Base-by-base conservation (phyloP, 1,140 invertebrate species). In the Nasonia vitripennis region DNA sequence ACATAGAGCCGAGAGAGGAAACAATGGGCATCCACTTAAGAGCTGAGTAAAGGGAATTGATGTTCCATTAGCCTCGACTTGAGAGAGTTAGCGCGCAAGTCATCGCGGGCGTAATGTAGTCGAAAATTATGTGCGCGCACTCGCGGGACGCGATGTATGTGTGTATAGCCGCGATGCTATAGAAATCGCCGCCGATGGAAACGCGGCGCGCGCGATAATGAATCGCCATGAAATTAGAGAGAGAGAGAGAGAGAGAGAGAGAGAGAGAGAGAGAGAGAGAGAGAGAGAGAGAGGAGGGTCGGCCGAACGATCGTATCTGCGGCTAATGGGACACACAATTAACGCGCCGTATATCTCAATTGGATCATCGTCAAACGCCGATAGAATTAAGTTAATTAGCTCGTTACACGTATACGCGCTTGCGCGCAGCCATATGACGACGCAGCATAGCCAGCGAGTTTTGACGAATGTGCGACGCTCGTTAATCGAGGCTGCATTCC, bases 381-480 rank as follows among this genome's bases (percentile, higher is more conserved):
- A 90, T 91, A 91, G n/a, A 91, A 91, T 91, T 90, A 90, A 90
- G 87, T 91, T 90, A 91, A 91, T 91, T 90, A 91, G 88, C 90
- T 90, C 89, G 88, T 90, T 90, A 90, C 41, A 85, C 71, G 79
- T 70, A 37, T 17, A 14, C 78, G 68, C 78, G 37, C 41, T 1
- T 67, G 34, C 67, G 37, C 31, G 51, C 37, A 23, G 17, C 17
- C 48, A 20, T 68, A 31, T 89, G 89, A 27, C 90, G 89, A 90
- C 89, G 89, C 34, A 37, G 34, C 34, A 37, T 27, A 27, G 27
- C 27, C 27, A 1, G 27, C 34, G 41, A 45, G 41, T 45, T 45
- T 45, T 45, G 41, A 45, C 41, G 41, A 45, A 45, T 45, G 10
- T 45, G 41, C 41, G 87, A 89, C 85, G 87, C 87, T 89, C 85